Evolutionary conservation across 2,888 invertebrate species (phyloP).

Genomic region (Xestia sexstrigata): DNA sequence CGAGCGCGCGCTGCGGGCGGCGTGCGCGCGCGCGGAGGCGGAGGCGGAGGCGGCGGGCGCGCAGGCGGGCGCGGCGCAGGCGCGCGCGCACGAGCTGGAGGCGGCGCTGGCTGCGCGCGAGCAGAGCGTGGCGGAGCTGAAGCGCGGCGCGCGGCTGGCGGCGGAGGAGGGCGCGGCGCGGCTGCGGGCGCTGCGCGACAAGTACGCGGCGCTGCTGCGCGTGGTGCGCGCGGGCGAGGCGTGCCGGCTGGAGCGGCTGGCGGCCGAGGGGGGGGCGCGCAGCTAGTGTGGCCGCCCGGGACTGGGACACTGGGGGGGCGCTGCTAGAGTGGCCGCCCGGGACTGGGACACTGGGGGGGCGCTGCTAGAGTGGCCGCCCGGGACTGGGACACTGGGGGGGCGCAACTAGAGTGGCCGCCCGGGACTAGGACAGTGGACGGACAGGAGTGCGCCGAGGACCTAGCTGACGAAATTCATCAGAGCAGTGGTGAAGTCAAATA

Average conservation of each 20-base stretch:
- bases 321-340: too few species aligned
- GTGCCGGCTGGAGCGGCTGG: conserved; percentile 89
- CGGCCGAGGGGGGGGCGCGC: conserved; percentile 71
- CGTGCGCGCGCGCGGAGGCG: conserved; percentile 81
- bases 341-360: too few species aligned
- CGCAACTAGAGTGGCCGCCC: too few species aligned
- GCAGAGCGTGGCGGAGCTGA: conserved; percentile 85
- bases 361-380: too few species aligned
- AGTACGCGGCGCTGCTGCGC: conserved; percentile 90
- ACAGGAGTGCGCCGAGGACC: not conserved
- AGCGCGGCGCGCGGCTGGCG: conserved; percentile 85
- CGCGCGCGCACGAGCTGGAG: conserved; percentile 89
- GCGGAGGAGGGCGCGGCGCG: conserved; percentile 92
- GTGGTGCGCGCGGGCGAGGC: conserved; percentile 90
- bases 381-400: too few species aligned
- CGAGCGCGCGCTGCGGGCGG: conserved; percentile 74
- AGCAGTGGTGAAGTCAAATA: not conserved
- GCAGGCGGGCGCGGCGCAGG: conserved; percentile 84
- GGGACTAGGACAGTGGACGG: not conserved
- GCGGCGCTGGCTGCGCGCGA: conserved; percentile 77
- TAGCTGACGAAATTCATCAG: not conserved
- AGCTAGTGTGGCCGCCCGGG: conserved; percentile 5
- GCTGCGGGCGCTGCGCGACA: conserved; percentile 90
- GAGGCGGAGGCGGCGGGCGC: conserved; percentile 83
- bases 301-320: too few species aligned